Percentiles rank a stretch among this genome's conserved stretches.
These are phyloP conservation scores for Eristalinus aeneus DNA, from an alignment of 2,888 invertebrate species.

Conservation along the genomic window DNA sequence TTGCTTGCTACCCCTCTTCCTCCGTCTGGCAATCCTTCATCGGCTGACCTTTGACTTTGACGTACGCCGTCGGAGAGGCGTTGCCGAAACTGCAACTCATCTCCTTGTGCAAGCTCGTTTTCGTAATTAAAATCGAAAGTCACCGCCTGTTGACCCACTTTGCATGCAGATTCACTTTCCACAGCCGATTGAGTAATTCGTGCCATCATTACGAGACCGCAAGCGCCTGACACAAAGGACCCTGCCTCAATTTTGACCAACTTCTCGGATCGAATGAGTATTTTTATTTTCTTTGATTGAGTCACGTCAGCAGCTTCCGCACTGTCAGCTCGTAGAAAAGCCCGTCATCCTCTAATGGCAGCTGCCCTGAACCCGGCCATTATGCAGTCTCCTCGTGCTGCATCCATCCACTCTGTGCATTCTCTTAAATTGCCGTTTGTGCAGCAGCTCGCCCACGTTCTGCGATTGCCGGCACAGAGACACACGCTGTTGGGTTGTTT, in stretches of 20 bases:
- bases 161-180: conserved; percentile 14
- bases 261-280: no score
- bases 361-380: conserved; percentile 29
- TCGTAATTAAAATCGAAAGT: conserved; percentile 37
- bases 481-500: conserved; percentile 6
- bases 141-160: conserved; percentile 38
- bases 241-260: conserved; percentile 3
- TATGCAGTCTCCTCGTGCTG: conserved; percentile 1
- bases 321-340: not conserved
- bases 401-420: conserved; percentile 40
- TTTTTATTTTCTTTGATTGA: no score
- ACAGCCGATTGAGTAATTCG: conserved; percentile 8
- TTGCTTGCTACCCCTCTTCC: not conserved
- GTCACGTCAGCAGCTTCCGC: conserved; percentile 19
- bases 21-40: not conserved
- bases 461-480: conserved; percentile 42
- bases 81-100: conserved; percentile 28
- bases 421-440: conserved; percentile 48
- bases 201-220: conserved; percentile 16
- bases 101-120: conserved; percentile 18
- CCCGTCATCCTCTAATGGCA: conserved; percentile 9
- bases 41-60: conserved; percentile 52
- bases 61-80: conserved; percentile 7
- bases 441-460: conserved; percentile 50
- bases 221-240: conserved; percentile 31